phyloP scores from a whole-genome alignment of 2,797 vertebrate species.

The Zonotrichia albicollis region DNA sequence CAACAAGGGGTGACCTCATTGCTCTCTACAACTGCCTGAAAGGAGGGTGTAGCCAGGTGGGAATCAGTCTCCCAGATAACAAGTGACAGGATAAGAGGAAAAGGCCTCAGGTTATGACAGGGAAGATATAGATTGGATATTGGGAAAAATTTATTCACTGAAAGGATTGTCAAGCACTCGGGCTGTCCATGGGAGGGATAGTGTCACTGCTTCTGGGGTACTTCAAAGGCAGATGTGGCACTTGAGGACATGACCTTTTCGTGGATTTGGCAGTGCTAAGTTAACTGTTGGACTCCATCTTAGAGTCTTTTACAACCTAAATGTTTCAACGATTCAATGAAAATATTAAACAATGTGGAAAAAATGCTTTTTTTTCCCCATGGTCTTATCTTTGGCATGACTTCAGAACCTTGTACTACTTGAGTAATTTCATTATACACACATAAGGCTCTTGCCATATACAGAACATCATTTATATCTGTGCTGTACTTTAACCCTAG shows the following conservation, averaged over 20 bases:
- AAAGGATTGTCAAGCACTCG: background rate
- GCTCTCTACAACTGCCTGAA: background rate
- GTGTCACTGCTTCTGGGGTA: background rate
- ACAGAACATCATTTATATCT: background rate
- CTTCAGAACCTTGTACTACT: background rate
- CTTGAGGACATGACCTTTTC: background rate
- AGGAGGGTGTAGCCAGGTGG: accelerated
- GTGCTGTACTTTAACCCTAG: background rate
- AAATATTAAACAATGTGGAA: background rate
- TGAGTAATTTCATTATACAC: background rate
- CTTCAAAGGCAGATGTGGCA: background rate
- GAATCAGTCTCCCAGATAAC: accelerated
- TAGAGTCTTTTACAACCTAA: background rate
- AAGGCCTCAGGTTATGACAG: background rate
- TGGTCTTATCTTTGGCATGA: background rate
- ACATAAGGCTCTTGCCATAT: background rate
- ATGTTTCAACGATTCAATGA: background rate
- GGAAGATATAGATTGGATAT: background rate
- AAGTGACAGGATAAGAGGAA: background rate
- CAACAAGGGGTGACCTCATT: background rate
- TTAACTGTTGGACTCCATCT: accelerated
- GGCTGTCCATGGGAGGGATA: background rate
- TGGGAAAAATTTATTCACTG: background rate
- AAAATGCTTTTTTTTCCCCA: accelerated
- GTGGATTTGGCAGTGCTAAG: background rate